These are phyloP conservation scores for Hyposmocoma kahamanoa DNA, from an alignment of 1,140 invertebrate species.

Conservation along the genomic window DNA sequence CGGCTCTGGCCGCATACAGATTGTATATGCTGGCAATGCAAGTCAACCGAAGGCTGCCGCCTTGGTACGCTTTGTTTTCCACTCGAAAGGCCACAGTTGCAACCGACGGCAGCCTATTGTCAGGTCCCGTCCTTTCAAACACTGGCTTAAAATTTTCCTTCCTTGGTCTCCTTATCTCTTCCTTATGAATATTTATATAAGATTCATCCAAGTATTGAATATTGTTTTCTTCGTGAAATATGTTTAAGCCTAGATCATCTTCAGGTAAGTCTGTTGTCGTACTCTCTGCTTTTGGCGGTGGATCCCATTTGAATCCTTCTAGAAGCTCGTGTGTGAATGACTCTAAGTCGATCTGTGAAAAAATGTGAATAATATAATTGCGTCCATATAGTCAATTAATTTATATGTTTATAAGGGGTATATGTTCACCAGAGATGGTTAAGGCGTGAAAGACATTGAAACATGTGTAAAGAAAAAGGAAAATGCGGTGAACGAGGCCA, in stretches of 20 bases:
- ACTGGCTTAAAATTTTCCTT: constrained; percentile 49
- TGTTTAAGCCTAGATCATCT: constrained; percentile 50
- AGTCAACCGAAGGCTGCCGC: constrained; percentile 76
- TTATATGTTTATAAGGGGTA: too few species aligned
- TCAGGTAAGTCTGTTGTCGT: constrained; percentile 49
- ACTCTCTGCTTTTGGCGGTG: constrained; percentile 45
- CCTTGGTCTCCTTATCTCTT: constrained; percentile 54
- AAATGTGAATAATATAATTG: too few species aligned
- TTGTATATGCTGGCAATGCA: constrained; percentile 80
- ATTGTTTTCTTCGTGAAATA: constrained; percentile 58
- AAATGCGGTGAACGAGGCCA: too few species aligned
- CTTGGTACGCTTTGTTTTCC: constrained; percentile 74
- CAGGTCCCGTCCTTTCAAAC: constrained; percentile 56
- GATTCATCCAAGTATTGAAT: constrained; percentile 63
- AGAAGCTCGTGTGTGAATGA: constrained; percentile 47
- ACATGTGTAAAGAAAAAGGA: too few species aligned
- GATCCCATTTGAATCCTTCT: constrained; percentile 65
- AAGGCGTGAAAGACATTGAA: too few species aligned
- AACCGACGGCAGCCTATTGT: constrained; percentile 56
- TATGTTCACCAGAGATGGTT: too few species aligned
- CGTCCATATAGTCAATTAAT: too few species aligned
- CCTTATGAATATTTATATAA: constrained; percentile 62
- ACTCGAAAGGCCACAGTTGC: constrained; percentile 74
- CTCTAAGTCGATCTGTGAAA: constrained; percentile 54
- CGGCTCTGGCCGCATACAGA: constrained; percentile 75